A percentile compares a stretch with the other conserved stretches of the same genome.
These are phyloP conservation scores for Oostethus manadensis DNA, from an alignment of 2,113 vertebrate genomes.

Conservation along the genomic window DNA sequence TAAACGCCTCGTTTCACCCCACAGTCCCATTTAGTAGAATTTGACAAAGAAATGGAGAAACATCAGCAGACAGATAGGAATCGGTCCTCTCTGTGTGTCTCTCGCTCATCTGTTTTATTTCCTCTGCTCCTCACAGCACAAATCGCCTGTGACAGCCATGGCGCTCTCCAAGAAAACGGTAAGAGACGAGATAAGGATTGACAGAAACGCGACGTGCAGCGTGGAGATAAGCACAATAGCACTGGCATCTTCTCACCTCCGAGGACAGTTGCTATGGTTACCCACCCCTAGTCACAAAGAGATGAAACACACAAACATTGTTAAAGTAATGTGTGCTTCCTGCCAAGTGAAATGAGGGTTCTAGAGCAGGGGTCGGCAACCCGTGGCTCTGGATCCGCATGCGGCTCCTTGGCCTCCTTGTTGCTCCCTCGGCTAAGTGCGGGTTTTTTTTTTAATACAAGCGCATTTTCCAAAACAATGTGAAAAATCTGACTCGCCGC, in stretches of 20 bases:
- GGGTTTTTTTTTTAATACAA: too few species aligned
- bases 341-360: neutral
- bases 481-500: too few species aligned
- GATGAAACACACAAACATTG: constrained; percentile 31
- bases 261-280: constrained; percentile 69
- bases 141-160: constrained; percentile 76
- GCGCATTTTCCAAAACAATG: too few species aligned
- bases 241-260: constrained; percentile 48
- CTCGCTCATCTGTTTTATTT: constrained; percentile 11
- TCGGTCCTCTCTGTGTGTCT: neutral
- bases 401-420: too few species aligned
- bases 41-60: neutral
- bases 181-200: constrained; percentile 29
- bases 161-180: constrained; percentile 78
- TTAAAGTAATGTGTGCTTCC: constrained; percentile 34
- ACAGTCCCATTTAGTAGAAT: neutral
- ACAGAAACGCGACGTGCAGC: constrained; percentile 24
- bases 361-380: too few species aligned
- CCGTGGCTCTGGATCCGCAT: too few species aligned
- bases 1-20: neutral
- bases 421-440: too few species aligned
- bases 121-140: constrained; percentile 61
- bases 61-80: neutral
- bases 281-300: constrained; percentile 45
- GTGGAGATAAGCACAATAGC: constrained; percentile 21